These are phyloP conservation scores for Heliothis virescens DNA, from an alignment of 1,140 invertebrate genomes.

Conservation along the genomic window DNA sequence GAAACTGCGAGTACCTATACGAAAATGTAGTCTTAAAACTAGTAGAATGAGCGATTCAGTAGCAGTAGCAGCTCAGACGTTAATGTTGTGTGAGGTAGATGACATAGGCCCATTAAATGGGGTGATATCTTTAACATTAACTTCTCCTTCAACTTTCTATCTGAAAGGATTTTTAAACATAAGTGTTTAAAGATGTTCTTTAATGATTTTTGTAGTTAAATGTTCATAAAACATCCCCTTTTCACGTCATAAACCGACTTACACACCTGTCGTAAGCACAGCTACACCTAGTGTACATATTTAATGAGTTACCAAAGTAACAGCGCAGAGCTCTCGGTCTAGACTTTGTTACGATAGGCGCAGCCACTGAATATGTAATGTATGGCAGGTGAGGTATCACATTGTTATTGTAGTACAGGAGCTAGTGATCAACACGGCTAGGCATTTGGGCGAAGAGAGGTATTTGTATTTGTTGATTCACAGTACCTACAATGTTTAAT, in stretches of 20 bases:
- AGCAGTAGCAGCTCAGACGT: too few relatives aligned
- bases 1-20: too few relatives aligned
- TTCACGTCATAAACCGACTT: neutral
- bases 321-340: neutral
- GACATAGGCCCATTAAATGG: neutral
- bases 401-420: neutral
- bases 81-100: too few relatives aligned
- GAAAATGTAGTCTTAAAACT: too few relatives aligned
- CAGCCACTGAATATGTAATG: conserved; percentile 24
- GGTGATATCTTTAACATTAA: too few relatives aligned
- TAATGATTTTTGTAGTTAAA: neutral
- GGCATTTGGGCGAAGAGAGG: neutral
- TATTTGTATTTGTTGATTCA: neutral
- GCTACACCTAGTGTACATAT: conserved; percentile 3
- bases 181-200: too few relatives aligned
- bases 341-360: conserved; percentile 5
- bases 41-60: too few relatives aligned
- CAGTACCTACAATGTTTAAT: neutral
- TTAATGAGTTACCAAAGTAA: conserved; percentile 13
- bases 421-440: neutral
- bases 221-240: neutral
- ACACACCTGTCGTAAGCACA: neutral
- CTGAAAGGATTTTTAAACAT: too few relatives aligned
- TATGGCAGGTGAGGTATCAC: neutral
- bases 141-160: too few relatives aligned